phyloP scores from a whole-genome alignment of 2,113 vertebrate species.

The Pluvianellus socialis region DNA sequence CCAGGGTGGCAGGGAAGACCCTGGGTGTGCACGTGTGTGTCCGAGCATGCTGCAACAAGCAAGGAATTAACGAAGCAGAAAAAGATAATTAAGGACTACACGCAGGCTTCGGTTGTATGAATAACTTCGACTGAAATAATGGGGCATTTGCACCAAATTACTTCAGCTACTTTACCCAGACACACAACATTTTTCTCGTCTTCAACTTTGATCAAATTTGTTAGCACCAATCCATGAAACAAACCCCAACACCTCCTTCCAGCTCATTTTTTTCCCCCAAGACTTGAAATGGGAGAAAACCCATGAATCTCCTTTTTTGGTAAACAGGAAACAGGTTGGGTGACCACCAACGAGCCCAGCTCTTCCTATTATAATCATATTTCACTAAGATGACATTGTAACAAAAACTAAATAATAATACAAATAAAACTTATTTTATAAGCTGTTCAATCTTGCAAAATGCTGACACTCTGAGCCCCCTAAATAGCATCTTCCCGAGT shows the following conservation, averaged over 20 bases:
- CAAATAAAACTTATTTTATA: neutral
- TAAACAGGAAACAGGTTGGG: neutral
- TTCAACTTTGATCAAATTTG: neutral
- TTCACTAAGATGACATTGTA: neutral
- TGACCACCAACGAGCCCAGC: accelerated
- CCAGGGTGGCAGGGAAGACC: neutral
- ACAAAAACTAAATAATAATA: neutral
- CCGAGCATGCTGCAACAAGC: accelerated
- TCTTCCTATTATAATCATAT: neutral
- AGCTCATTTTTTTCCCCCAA: neutral
- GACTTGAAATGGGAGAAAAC: neutral
- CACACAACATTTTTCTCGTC: neutral
- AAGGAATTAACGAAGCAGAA: neutral
- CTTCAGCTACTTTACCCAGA: neutral
- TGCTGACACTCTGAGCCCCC: neutral
- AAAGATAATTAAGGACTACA: neutral
- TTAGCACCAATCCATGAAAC: neutral
- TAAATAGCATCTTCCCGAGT: neutral
- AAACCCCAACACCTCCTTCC: neutral
- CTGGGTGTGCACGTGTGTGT: accelerated
- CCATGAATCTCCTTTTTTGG: neutral
- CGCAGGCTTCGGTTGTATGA: neutral
- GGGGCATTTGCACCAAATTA: neutral
- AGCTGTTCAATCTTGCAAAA: neutral
- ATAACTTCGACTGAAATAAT: neutral